Evolutionary conservation across 2,797 vertebrate species (phyloP).

Genomic region (Takifugu rubripes): DNA sequence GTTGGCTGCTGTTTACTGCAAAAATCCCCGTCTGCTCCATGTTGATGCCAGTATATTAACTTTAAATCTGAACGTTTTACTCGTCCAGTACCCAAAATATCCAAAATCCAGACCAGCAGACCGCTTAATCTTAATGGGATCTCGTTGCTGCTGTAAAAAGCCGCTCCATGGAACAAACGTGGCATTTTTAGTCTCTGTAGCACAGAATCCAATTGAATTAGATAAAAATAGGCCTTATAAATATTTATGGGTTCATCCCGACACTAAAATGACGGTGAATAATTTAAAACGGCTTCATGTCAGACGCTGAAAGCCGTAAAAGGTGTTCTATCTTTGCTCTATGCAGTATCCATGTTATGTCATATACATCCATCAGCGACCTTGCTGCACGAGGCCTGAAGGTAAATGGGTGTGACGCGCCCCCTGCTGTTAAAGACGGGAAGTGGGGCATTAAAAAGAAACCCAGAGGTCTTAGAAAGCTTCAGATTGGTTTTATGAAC

Average conservation of each 20-base stretch:
- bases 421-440: slow-evolving; percentile 42
- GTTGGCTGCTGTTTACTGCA: slow-evolving; percentile 45
- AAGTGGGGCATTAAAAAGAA: slow-evolving; percentile 16
- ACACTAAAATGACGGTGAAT: slow-evolving; percentile 24
- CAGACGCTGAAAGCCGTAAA: slow-evolving; percentile 12
- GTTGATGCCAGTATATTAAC: not conserved
- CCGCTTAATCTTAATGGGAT: too few species aligned
- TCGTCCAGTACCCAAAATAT: not conserved
- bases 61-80: not conserved
- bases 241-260: not conserved
- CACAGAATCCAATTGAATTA: not conserved
- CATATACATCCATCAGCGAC: slow-evolving; percentile 63
- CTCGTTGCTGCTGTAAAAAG: not conserved
- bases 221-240: not conserved
- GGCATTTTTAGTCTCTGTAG: too few species aligned
- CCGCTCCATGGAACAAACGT: too few species aligned
- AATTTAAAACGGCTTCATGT: slow-evolving; percentile 19
- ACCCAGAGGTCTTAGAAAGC: slow-evolving; percentile 55
- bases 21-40: slow-evolving; percentile 25
- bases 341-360: slow-evolving; percentile 67
- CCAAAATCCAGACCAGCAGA: too few species aligned
- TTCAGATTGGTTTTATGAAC: slow-evolving; percentile 71
- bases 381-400: slow-evolving; percentile 48
- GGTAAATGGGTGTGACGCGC: slow-evolving; percentile 27
- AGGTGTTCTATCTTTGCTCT: slow-evolving; percentile 41